Conservation (phyloP, 2,888 invertebrate genomes). For the Chloroclysta siterata region DNA sequence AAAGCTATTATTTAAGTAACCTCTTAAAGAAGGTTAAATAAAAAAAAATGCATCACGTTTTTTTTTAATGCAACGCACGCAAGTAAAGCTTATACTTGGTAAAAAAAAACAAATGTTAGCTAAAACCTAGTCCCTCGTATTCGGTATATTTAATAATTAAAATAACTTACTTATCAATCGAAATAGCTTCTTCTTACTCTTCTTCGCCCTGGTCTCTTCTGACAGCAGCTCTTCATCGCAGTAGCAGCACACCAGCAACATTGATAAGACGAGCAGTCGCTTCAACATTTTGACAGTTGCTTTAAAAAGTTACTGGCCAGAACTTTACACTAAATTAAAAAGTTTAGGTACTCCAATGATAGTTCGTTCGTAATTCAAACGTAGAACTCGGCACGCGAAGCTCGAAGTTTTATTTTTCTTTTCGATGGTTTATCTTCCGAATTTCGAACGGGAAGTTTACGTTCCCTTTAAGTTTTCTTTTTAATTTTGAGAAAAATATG, state of each 20-base stretch:
- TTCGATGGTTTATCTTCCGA: constrained; percentile 1
- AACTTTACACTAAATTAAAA: not conserved
- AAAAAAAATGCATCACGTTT: no score
- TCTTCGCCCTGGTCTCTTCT: constrained; percentile 72
- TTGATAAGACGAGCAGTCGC: constrained; percentile 53
- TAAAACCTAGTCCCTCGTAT: no score
- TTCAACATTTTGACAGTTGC: constrained; percentile 56
- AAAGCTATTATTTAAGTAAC: no score
- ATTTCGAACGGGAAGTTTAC: constrained; percentile 13
- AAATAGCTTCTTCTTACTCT: constrained; percentile 62
- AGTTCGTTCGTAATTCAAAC: constrained; percentile 8
- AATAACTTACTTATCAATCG: constrained; percentile 66
- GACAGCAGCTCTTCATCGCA: constrained; percentile 62
- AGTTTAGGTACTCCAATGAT: no score
- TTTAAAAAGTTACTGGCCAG: not conserved
- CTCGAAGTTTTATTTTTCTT: constrained; percentile 9
- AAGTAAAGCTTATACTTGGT: no score
- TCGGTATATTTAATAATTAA: not conserved
- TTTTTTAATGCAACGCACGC: no score
- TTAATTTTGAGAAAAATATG: constrained; percentile 24
- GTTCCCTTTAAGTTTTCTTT: constrained; percentile 9
- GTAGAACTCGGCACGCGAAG: constrained; percentile 3
- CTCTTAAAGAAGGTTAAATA: no score
- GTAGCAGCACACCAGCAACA: constrained; percentile 66
- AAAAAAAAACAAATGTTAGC: no score